Evolutionary conservation across 2,888 invertebrate genomes (phyloP).

Genomic region (Oconnorella tubifera): DNA sequence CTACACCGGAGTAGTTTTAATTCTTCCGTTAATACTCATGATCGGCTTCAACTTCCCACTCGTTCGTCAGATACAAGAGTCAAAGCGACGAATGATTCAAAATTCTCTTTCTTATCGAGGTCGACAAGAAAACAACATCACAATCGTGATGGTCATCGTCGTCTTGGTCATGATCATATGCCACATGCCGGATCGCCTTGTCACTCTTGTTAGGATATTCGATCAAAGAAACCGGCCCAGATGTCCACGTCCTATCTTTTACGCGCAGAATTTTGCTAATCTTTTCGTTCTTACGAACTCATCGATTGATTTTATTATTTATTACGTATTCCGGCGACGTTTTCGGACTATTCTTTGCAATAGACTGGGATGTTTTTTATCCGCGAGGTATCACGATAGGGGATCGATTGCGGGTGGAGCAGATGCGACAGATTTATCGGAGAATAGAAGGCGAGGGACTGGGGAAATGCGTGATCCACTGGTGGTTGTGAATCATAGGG

Average conservation of each 20-base stretch:
- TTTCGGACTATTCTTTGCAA: constrained; percentile 23
- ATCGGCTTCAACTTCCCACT: constrained; percentile 23
- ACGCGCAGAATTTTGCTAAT: constrained; percentile 15
- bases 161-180: constrained; percentile 26
- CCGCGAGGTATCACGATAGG: too few relatives aligned
- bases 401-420: too few relatives aligned
- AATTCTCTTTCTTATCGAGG: constrained; percentile 24
- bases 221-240: neutral
- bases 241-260: constrained; percentile 21
- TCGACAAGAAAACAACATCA: constrained; percentile 26
- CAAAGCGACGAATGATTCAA: constrained; percentile 17
- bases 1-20: constrained; percentile 21
- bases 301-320: constrained; percentile 29
- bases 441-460: too few relatives aligned
- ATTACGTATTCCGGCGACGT: constrained; percentile 24
- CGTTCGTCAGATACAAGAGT: constrained; percentile 19
- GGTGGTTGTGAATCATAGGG: too few relatives aligned
- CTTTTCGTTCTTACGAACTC: constrained; percentile 28
- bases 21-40: constrained; percentile 22
- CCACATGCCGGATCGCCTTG: constrained; percentile 29
- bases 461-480: too few relatives aligned
- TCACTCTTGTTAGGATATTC: constrained; percentile 10
- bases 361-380: constrained; percentile 14
- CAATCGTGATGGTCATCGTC: constrained; percentile 28
- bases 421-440: too few relatives aligned